Conservation (phyloP, 2,797 vertebrate genomes). For the Anas acuta region DNA sequence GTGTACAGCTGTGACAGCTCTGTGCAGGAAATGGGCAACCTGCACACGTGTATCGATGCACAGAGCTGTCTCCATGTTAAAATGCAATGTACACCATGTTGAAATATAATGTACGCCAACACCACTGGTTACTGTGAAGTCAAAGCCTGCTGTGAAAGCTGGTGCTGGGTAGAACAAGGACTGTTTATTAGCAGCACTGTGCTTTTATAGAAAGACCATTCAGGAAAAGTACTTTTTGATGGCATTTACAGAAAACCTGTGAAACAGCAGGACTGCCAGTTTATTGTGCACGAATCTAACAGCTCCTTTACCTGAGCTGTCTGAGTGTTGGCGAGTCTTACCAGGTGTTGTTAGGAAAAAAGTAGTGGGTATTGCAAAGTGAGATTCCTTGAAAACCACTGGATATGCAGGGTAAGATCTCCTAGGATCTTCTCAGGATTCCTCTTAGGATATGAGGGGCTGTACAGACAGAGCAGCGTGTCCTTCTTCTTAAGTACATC, state of each 20-base stretch:
- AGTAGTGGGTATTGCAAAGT: neutral
- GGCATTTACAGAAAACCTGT: neutral
- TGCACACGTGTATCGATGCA: fast-evolving
- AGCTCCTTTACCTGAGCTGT: neutral
- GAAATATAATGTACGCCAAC: fast-evolving
- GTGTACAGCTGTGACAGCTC: neutral
- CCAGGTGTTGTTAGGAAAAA: neutral
- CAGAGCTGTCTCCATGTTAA: fast-evolving
- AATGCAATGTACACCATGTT: neutral
- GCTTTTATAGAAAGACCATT: neutral
- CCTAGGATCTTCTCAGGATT: neutral
- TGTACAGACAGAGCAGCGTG: neutral
- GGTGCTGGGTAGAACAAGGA: neutral
- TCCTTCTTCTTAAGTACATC: neutral
- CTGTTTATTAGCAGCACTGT: fast-evolving
- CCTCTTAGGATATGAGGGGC: neutral
- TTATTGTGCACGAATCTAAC: fast-evolving
- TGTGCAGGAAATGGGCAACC: neutral
- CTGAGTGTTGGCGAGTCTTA: neutral
- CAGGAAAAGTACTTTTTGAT: neutral
- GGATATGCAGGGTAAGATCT: neutral
- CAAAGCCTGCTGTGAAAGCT: neutral
- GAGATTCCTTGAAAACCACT: neutral
- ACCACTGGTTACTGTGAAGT: neutral
- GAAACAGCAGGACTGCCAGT: neutral